phyloP scores from a whole-genome alignment of 2,113 vertebrate genomes.

The Butorides virescens region DNA sequence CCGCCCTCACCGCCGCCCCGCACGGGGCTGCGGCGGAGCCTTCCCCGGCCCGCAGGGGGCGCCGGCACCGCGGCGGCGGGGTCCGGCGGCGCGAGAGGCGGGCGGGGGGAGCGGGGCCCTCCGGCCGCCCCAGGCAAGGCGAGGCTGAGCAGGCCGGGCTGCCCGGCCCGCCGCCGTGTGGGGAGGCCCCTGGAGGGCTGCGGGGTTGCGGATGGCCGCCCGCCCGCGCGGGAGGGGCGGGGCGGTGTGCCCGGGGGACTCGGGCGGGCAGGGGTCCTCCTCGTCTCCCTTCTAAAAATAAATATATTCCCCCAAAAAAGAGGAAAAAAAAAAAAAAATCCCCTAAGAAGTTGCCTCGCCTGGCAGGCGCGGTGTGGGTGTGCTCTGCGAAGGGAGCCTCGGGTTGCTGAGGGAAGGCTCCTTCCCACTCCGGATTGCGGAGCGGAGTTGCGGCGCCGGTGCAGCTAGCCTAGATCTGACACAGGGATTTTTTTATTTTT shows the following conservation, averaged over 20 bases:
- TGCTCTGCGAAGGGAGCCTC: background rate
- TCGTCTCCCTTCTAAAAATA: background rate
- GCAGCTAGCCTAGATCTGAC: background rate
- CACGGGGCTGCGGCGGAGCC: background rate
- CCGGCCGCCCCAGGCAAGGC: background rate
- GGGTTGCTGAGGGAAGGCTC: background rate
- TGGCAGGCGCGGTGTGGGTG: background rate
- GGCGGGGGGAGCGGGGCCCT: background rate
- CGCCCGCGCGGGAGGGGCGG: background rate
- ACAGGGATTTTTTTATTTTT: background rate
- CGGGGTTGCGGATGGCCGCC: background rate
- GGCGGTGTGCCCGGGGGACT: background rate
- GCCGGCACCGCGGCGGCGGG: background rate
- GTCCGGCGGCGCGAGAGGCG: background rate
- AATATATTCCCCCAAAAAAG: background rate
- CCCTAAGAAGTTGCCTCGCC: fast-evolving
- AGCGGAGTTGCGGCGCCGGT: fast-evolving
- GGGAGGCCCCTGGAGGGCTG: background rate
- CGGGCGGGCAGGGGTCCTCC: too few relatives aligned
- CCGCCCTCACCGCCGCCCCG: background rate
- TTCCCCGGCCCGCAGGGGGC: background rate
- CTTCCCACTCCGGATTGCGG: fast-evolving
- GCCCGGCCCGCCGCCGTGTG: background rate
- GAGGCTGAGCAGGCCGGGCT: background rate
- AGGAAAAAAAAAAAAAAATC: background rate